These are phyloP conservation scores for Noctua fimbriata DNA, from an alignment of 2,888 invertebrate genomes.

Conservation along the genomic window DNA sequence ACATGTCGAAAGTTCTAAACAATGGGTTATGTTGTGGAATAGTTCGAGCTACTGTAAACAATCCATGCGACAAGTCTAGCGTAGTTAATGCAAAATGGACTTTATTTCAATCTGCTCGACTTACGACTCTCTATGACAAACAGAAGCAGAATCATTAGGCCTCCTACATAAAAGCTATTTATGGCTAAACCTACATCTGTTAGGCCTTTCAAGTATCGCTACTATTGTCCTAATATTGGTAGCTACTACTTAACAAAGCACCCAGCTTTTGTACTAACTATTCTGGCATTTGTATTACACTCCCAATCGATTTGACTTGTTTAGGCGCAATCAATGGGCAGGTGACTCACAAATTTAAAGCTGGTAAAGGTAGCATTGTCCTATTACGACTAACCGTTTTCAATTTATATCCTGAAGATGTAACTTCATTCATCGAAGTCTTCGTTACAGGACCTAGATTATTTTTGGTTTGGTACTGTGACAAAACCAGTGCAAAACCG, in stretches of 20 bases:
- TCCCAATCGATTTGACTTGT: constrained; percentile 12
- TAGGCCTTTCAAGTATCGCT: constrained; percentile 13
- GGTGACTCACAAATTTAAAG: constrained; percentile 16
- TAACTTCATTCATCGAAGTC: neutral
- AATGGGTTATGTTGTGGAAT: constrained; percentile 26
- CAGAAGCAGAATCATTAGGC: neutral
- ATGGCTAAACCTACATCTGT: constrained; percentile 2
- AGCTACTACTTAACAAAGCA: neutral
- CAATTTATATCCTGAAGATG: neutral
- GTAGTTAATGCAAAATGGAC: neutral
- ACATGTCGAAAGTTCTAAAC: constrained; percentile 8
- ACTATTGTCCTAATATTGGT: neutral
- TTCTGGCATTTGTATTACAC: neutral
- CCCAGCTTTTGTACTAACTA: neutral
- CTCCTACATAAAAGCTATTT: constrained; percentile 31
- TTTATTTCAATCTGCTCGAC: neutral
- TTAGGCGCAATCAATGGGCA: neutral
- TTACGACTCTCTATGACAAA: neutral
- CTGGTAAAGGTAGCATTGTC: neutral
- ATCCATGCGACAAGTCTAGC: neutral
- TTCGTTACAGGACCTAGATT: neutral
- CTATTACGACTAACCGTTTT: too few species aligned
- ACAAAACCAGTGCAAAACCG: constrained; percentile 11
- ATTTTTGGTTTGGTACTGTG: neutral
- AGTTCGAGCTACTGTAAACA: constrained; percentile 18